A percentile compares a stretch with the other conserved stretches of the same genome.
These are phyloP conservation scores for Drosophila lutescens DNA, from an alignment of 2,888 invertebrate genomes.

Conservation along the genomic window DNA sequence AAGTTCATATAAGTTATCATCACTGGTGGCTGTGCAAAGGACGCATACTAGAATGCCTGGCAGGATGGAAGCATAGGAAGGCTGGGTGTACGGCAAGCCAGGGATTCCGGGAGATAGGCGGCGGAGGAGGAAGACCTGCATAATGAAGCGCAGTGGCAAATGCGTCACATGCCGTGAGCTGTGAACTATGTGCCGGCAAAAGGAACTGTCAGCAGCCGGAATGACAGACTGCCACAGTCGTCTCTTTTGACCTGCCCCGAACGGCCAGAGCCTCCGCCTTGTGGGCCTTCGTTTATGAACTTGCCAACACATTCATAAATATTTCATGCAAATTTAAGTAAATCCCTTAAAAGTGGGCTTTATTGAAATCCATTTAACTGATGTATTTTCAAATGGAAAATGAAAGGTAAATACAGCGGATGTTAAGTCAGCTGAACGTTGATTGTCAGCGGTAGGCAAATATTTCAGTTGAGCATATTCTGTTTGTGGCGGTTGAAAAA, in stretches of 20 bases:
- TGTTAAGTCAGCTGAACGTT: not conserved
- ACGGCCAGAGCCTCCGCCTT: constrained; percentile 2
- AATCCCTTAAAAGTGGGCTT: constrained; percentile 8
- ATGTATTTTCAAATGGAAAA: constrained; percentile 22
- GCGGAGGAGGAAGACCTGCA: constrained; percentile 53
- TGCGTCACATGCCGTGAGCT: constrained; percentile 60
- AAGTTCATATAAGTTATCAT: not conserved
- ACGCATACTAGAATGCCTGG: constrained; percentile 34
- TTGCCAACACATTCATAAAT: constrained; percentile 24
- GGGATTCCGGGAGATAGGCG: constrained; percentile 5
- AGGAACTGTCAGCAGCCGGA: constrained; percentile 45
- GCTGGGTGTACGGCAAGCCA: constrained; percentile 22
- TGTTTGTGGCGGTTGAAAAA: not conserved
- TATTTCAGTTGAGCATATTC: not conserved
- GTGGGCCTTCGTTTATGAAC: constrained; percentile 3
- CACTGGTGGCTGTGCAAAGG: not conserved
- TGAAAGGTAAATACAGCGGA: constrained; percentile 14
- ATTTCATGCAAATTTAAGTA: constrained; percentile 27
- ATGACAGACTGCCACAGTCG: constrained; percentile 31
- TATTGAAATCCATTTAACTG: constrained; percentile 24
- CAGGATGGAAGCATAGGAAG: constrained; percentile 33
- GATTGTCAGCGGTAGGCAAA: not conserved
- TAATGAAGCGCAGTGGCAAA: constrained; percentile 71
- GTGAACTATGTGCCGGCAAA: constrained; percentile 41
- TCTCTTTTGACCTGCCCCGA: constrained; percentile 15